Evolutionary conservation across 2,888 invertebrate species (phyloP), one percentile per base, ranked within the genome.

Genomic region (Mythimna lalbum): DNA sequence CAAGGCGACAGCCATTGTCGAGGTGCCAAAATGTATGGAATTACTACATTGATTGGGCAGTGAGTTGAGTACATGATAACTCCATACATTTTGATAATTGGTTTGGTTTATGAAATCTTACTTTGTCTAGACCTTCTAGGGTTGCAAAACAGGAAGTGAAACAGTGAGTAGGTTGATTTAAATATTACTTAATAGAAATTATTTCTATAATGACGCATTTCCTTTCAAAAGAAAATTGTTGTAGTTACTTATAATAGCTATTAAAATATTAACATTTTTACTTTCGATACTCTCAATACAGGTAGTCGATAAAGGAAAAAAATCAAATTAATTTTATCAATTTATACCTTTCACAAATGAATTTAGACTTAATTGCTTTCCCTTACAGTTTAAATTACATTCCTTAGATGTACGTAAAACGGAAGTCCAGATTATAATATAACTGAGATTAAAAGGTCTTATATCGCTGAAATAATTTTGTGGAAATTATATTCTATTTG

Each of bases 401-500:
- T 78, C 67, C 63, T 73, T 63, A 50, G 59, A 64, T 64, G 57
- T 68, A 72, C 66, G 69, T 79, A 88, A 89, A 89, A 88, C 89
- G 89, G 90, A 89, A 90, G 89, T 90, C 86, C 76, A 82, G 85
- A 87, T 82, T 86, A 89, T 84, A 85, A 78, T 86, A 83, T 86
- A 87, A 69, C 68, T 81, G 56, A 76, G 53, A 43, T 63, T 21
- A 64, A 81, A 84, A 72, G 9, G 72, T 27, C 63, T 36, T 79
- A 73, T 17, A 60, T 50, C 39, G 27, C 60, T 21, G 23, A 62
- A 63, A 57, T 61, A 7, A 52, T 70, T 72, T 76, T 84, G 78
- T 77, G 70, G 60, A 90, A 89, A 90, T 68, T 86, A 80, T 66
- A 73, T 90, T 89, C 83, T 93, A 90, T 83, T 47, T 4, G 55